These are phyloP conservation scores for Proteles cristata DNA, from an alignment of 2,113 vertebrate species.

Conservation along the genomic window DNA sequence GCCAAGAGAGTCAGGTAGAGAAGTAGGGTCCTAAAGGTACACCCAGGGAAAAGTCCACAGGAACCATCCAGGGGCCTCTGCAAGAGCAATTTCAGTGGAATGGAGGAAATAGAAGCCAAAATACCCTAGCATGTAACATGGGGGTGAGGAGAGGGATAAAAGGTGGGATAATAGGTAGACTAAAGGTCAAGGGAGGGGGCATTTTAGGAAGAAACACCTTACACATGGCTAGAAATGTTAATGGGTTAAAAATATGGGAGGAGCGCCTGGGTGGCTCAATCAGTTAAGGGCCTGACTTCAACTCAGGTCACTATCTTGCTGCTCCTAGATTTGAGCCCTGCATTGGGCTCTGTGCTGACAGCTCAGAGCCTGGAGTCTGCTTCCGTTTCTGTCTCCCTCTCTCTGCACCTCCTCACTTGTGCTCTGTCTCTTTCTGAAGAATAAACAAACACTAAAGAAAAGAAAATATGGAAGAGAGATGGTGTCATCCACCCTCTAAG, in stretches of 20 bases:
- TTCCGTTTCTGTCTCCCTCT: too few relatives aligned
- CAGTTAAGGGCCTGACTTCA: too few relatives aligned
- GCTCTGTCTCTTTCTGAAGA: too few relatives aligned
- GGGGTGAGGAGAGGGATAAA: not conserved
- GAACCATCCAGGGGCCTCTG: not conserved
- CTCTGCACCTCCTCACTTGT: too few relatives aligned
- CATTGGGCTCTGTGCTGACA: too few relatives aligned
- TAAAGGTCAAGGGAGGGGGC: not conserved
- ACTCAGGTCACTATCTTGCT: too few relatives aligned
- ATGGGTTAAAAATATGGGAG: not conserved
- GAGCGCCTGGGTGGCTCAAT: too few relatives aligned
- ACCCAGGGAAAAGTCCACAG: not conserved
- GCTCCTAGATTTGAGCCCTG: too few relatives aligned
- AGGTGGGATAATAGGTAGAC: accelerated
- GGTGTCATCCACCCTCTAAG: not conserved
- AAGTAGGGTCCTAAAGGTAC: not conserved
- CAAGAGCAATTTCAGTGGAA: not conserved
- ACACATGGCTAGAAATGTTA: not conserved
- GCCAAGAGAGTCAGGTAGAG: not conserved
- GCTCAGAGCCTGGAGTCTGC: too few relatives aligned
- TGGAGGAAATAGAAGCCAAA: not conserved
- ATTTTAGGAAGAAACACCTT: not conserved
- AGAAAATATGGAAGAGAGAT: not conserved
- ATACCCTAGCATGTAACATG: not conserved
- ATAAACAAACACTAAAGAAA: too few relatives aligned